Evolutionary conservation across 2,113 vertebrate genomes (phyloP), one percentile per base, ranked within the genome.

Genomic region (Tauraco erythrolophus): DNA sequence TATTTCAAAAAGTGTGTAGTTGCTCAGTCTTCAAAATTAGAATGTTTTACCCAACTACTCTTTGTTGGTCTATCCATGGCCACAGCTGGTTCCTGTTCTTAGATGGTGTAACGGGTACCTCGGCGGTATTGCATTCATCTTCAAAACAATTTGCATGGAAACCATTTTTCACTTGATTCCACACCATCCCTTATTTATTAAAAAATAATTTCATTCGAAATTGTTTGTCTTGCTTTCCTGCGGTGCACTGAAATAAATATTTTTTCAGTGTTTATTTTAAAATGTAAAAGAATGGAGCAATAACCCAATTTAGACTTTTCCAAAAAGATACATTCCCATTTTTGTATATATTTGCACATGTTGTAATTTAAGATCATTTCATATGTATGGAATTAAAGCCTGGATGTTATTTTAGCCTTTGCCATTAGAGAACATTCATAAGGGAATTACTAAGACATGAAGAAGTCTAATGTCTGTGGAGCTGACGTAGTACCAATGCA

Each of bases 61-160:
- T 22, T 69, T 21, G 41, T 50, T 58, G 60, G 64, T 60, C 39
- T 35, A 14, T 33, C 31, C 28, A 3, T 4, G 17, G 51, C 53
- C 16, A 28, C 24, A 83, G 43, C 15, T 3, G 2, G 37, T 61
- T 68, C 41, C 51, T 82, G 31, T 33, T 85, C 39, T 54, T 22
- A 27, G 5, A 28, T 0, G 24, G n/a, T 1, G 0, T 7, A 68
- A 51, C 0, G 0, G 12, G 22, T 31, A 54, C 48, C 22, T 33
- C 23, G 16, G n/a, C n/a, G n/a, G n/a, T n/a, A n/a, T 30, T 66
- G 46, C 16, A 31, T 41, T 80, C 27, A 53, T 30, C 56, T 87
- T 86, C 27, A 60, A 15, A 91, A 37, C 23, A 65, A 14, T 31
- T 31, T 65, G 53, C 62, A 69, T 7, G 19, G 50, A 83, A 86